Percentiles rank a stretch among this genome's conserved stretches.
Conservation (phyloP, 2,797 vertebrate genomes). For the Lutjanus campechanus region DNA sequence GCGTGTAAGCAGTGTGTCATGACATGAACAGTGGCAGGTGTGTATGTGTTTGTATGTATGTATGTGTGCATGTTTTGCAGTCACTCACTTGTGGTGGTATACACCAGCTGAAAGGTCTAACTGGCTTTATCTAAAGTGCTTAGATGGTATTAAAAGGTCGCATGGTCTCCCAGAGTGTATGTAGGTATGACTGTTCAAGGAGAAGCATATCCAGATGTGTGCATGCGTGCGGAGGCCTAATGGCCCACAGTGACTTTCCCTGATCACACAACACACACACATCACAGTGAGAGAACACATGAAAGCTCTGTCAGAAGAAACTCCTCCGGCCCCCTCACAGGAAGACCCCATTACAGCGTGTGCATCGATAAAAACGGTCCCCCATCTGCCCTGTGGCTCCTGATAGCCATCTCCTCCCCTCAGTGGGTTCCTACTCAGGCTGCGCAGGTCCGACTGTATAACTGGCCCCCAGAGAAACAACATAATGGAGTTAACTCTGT, state of each 20-base stretch:
- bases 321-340: constrained; percentile 76
- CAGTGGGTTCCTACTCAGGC: constrained; percentile 76
- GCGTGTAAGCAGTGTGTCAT: constrained; percentile 17
- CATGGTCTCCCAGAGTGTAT: constrained; percentile 52
- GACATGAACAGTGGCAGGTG: constrained; percentile 43
- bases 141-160: constrained; percentile 69
- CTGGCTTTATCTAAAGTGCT: constrained; percentile 58
- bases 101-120: constrained; percentile 37
- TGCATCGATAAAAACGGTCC: constrained; percentile 70
- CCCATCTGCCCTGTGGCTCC: constrained; percentile 67
- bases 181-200: constrained; percentile 60
- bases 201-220: constrained; percentile 81
- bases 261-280: constrained; percentile 59
- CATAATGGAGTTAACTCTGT: constrained; percentile 75
- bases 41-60: constrained; percentile 21
- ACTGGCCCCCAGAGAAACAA: constrained; percentile 69
- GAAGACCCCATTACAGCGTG: constrained; percentile 74
- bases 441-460: constrained; percentile 64
- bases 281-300: constrained; percentile 55
- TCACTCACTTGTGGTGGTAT: constrained; percentile 32
- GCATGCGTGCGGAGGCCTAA: constrained; percentile 71
- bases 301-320: constrained; percentile 69
- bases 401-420: constrained; percentile 83
- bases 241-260: constrained; percentile 69
- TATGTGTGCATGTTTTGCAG: constrained; percentile 4